Evolutionary conservation across 2,797 vertebrate species (phyloP).

Genomic region (Protonibea diacanthus): DNA sequence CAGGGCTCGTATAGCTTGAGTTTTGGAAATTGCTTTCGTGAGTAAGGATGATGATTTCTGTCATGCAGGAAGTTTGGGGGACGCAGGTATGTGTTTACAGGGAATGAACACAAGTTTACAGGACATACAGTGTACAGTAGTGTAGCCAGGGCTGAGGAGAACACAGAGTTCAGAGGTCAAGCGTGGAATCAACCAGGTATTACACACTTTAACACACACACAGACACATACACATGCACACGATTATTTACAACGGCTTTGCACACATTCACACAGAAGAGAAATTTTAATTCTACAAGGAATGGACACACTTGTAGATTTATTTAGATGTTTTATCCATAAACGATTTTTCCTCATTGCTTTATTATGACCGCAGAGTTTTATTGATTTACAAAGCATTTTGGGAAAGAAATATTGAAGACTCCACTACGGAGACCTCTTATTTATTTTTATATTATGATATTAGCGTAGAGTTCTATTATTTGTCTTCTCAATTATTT

Average conservation of each 20-base stretch:
- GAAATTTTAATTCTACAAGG: conserved; percentile 66
- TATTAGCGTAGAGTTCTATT: conserved; percentile 67
- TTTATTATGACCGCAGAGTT: conserved; percentile 67
- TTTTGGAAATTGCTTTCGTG: conserved; percentile 30
- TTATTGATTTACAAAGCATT: conserved; percentile 73
- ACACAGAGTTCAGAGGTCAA: conserved; percentile 58
- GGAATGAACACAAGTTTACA: conserved; percentile 77
- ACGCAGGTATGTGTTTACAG: conserved; percentile 66
- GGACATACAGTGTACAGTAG: conserved; percentile 45
- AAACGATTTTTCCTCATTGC: conserved; percentile 58
- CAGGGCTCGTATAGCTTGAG: conserved; percentile 35
- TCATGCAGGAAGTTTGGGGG: conserved; percentile 33
- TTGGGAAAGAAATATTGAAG: conserved; percentile 62
- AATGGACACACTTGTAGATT: conserved; percentile 68
- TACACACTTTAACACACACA: conserved; percentile 63
- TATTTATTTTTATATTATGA: conserved; percentile 84
- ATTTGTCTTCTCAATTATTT: conserved; percentile 72
- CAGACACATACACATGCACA: conserved; percentile 40
- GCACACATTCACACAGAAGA: conserved; percentile 59
- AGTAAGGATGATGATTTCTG: conserved; percentile 38
- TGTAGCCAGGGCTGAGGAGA: conserved; percentile 47
- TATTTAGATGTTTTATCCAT: conserved; percentile 69
- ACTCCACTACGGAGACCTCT: conserved; percentile 50
- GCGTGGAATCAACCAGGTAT: conserved; percentile 80
- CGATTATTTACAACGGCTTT: conserved; percentile 48